Base-by-base conservation (phyloP, 2,113 vertebrate species). In the Odontophorus gujanensis region DNA sequence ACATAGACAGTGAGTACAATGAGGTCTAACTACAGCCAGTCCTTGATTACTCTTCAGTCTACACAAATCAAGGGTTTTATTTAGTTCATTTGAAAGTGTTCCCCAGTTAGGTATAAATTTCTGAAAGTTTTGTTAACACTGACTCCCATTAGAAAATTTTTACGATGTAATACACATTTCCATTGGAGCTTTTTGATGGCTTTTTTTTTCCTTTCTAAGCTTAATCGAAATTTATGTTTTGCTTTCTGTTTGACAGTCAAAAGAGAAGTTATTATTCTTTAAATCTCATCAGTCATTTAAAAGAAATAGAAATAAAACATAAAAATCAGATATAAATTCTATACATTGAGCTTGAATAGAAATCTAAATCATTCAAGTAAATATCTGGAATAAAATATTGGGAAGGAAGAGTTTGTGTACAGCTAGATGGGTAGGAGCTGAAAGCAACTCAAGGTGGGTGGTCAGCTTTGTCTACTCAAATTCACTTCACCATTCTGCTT, bases 361-460 rank as follows among this genome's bases (percentile, higher is more conserved):
- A 75, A 66, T 53, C 68, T 71, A 40, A 81, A 58, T 0, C 17
- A 43, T 17, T 67, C 47, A 85, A 66, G 42, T 45, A 40, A 75
- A 68, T 77, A 69, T 76, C 73, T 79, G 25, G 28, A 89, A 79
- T 10, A 81, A 81, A 87, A 48, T 8, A 65, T n/a, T 58, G 69
- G 26, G 69, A 82, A 89, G 59, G 5, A 91, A 6, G 21, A 20
- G 66, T 34, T 95, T 81, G 53, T 68, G 38, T 81, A 82, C 75
- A 96, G 88, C 74, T 93, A 63, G 13, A 69, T 85, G 53, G 59
- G 48, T 79, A 93, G 51, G 65, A 87, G 45, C 48, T 89, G 53
- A 95, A 94, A 81, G 58, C 26, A 43, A 85, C 53, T 95, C 87
- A 89, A 87, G 72, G 85, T 97, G 95, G 95, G 96, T 97, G 95